These are phyloP conservation scores for Chaetops frenatus DNA, from an alignment of 2,113 vertebrate genomes.

Conservation along the genomic window DNA sequence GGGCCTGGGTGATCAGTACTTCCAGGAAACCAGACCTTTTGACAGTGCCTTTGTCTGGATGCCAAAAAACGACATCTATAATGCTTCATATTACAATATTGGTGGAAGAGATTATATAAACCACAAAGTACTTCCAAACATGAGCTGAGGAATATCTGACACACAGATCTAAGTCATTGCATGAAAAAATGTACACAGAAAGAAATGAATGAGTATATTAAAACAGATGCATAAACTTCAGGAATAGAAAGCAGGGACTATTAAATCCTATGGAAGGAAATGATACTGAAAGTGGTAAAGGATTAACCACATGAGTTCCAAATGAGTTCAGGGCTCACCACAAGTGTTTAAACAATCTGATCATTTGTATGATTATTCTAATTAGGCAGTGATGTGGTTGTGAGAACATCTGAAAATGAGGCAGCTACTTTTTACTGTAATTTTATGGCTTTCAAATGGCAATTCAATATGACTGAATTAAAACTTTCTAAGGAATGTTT, in stretches of 20 bases:
- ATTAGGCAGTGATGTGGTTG: not conserved
- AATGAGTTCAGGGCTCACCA: not conserved
- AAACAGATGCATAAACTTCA: not conserved
- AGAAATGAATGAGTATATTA: not conserved
- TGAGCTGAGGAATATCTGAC: not conserved
- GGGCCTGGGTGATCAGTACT: not conserved
- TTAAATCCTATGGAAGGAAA: not conserved
- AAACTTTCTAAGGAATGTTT: not conserved
- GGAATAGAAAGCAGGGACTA: constrained; percentile 23
- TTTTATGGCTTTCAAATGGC: not conserved
- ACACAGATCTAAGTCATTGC: not conserved
- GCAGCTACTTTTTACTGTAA: not conserved
- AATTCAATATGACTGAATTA: not conserved
- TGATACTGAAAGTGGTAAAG: constrained; percentile 13
- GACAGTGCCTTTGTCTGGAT: not conserved
- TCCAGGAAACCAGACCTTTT: not conserved
- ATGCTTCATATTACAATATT: not conserved
- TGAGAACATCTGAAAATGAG: not conserved
- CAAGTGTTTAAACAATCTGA: not conserved
- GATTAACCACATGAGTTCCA: not conserved
- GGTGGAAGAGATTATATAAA: not conserved
- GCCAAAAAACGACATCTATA: not conserved
- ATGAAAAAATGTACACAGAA: not conserved
- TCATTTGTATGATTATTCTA: not conserved
- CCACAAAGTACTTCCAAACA: not conserved